Evolutionary conservation across 2,888 invertebrate species (phyloP), one percentile per base, ranked within the genome.

Genomic region (Pristionchus maxplancki): DNA sequence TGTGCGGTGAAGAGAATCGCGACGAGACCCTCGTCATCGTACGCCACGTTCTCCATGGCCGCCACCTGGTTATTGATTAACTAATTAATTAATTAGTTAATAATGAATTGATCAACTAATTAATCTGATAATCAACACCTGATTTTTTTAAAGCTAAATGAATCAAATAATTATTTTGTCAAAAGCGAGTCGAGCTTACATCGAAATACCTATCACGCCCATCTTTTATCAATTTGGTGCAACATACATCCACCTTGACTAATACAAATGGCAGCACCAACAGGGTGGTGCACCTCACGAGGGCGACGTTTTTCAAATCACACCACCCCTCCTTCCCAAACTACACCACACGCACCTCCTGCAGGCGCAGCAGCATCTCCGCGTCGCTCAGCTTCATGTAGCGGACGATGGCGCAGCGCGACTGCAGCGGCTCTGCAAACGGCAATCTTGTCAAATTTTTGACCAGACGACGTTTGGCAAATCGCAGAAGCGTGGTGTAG

Each of bases 1-100:
- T 99, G 98, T 0, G 99, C 97, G 0, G 99, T 99, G 95, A 98
- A 99, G 48, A 99, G 97, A 90, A 99, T 97, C 0, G 99, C 98
- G 95, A 97, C 97, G 85, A 98, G 95, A 0, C 99, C 99, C 95
- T 98, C 97, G 93, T 98, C 97, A 0, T 97, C 97, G 95, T 97
- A 97, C 0, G 97, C 96, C 3, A 98, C 95, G 88, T 93, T 92
- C 62, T 88, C 88, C 48, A 58, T 15, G 1, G 5, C 78, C 40
- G 44, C 37, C 81, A 88, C 88, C 88, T 87, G 3, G 11, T 71
- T n/a, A n/a, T n/a, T n/a, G n/a, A n/a, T n/a, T n/a, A n/a, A n/a
- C n/a, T 20, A 64, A 58, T 24, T 2, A 40, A 48, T 53, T 53
- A 28, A 50, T n/a, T n/a, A 44, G 44, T 9, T 44, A 11, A 6